Evolutionary conservation across 2,797 vertebrate genomes (phyloP), one percentile per base, ranked within the genome.

Genomic region (Erithacus rubecula): DNA sequence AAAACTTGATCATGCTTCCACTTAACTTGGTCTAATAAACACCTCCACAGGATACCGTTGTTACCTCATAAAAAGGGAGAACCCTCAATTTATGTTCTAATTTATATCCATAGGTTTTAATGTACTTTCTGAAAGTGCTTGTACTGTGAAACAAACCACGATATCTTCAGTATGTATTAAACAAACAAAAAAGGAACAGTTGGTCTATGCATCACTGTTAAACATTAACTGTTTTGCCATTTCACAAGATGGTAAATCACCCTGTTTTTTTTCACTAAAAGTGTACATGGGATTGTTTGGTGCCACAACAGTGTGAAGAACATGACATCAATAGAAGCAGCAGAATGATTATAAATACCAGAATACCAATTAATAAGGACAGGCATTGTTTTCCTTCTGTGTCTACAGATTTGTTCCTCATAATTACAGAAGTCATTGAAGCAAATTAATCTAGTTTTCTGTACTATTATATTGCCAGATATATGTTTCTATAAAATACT

Each of bases 21-120:
- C 74, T 95, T 95, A 94, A 90, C 83, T 88, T 84, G 41, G 53
- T 81, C 91, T 93, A 96, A 96, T 97, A 97, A 97, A 96, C 95
- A 92, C 94, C 89, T 96, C 93, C 60, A 30, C 87, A 86, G 94
- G 93, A 94, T 95, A 91, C 41, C 16, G 75, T 94, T 96, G 91
- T 96, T 96, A 96, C 94, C 95, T 96, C 92, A 72, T 96, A 96
- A 96, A 96, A 83, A 95, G 85, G 69, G 81, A 81, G 49, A 92
- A 63, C 65, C 18, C 49, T 93, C 92, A 84, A 58, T 95, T 96
- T 95, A 69, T 96, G 75, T 90, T 94, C 90, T 94, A 87, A 94
- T 96, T 96, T 89, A 77, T 95, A 83, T 91, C 90, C 90, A 23
- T 87, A 65, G 51, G 43, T 76, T 95, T 88, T 94, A 93, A 69